Conservation (phyloP, 2,888 invertebrate genomes). For the Campoletis raptor region DNA sequence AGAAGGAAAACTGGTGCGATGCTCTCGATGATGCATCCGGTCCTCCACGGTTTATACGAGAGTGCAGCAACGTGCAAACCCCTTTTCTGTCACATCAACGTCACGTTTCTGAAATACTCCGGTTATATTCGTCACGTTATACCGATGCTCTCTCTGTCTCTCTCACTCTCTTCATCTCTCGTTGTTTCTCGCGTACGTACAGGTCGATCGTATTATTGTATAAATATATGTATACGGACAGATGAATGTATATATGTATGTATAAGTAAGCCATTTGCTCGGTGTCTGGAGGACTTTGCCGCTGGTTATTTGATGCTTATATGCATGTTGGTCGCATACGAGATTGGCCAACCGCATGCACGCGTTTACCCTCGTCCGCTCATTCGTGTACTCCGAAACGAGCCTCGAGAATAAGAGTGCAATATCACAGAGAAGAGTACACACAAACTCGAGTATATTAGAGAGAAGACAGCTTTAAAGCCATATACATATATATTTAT, state of each 20-base stretch:
- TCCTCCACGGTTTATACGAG: constrained; percentile 34
- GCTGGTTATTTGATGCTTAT: constrained; percentile 29
- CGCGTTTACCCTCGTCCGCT: constrained; percentile 21
- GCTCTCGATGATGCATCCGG: constrained; percentile 43
- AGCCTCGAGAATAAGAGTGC: constrained; percentile 47
- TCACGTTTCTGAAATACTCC: constrained; percentile 80
- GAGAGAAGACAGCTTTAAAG: constrained; percentile 44
- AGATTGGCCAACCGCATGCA: constrained; percentile 34
- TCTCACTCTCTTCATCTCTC: constrained; percentile 28
- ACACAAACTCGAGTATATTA: constrained; percentile 45
- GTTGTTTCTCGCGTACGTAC: constrained; percentile 64
- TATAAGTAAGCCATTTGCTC: constrained; percentile 31
- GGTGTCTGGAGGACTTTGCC: constrained; percentile 44
- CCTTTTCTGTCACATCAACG: constrained; percentile 79
- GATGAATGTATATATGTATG: not conserved
- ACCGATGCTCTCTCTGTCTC: constrained; percentile 51
- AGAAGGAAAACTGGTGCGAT: constrained; percentile 8
- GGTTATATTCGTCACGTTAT: constrained; percentile 77
- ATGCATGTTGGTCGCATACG: constrained; percentile 16
- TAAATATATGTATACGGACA: not conserved
- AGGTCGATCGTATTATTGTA: constrained; percentile 64
- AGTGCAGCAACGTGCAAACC: constrained; percentile 39
- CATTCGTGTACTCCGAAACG: constrained; percentile 30
- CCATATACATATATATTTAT: not conserved
- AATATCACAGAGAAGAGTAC: constrained; percentile 58